phyloP scores from a whole-genome alignment of 2,888 invertebrate genomes.

The Chesias legatella region DNA sequence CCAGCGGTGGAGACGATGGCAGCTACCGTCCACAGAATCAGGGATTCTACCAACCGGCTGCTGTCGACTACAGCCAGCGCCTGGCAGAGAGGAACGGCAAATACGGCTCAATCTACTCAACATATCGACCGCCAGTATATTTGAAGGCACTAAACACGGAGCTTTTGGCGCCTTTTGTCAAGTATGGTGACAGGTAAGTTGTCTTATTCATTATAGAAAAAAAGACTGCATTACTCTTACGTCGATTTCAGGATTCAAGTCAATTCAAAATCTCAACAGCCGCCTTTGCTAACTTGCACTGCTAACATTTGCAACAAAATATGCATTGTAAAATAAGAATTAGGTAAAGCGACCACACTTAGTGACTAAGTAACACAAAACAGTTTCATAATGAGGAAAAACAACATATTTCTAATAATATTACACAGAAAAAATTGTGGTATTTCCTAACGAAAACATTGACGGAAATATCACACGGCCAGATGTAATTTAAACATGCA shows the following conservation, averaged over 20 bases:
- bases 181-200: conserved; percentile 43
- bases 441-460: not conserved
- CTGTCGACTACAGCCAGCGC: conserved; percentile 32
- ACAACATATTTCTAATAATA: too few relatives aligned
- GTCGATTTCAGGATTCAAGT: too few relatives aligned
- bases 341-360: too few relatives aligned
- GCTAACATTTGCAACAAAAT: too few relatives aligned
- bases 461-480: too few relatives aligned
- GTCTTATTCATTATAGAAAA: not conserved
- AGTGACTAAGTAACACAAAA: too few relatives aligned
- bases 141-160: conserved; percentile 47
- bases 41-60: conserved; percentile 33
- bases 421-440: not conserved
- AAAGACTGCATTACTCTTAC: too few relatives aligned
- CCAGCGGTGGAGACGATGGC: conserved; percentile 55
- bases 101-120: conserved; percentile 46
- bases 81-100: conserved; percentile 44
- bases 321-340: too few relatives aligned
- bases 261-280: too few relatives aligned
- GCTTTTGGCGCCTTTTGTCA: conserved; percentile 48
- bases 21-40: conserved; percentile 42
- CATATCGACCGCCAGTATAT: conserved; percentile 46
- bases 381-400: too few relatives aligned
- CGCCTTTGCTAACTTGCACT: too few relatives aligned
- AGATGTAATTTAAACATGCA: not conserved